A percentile compares a stretch with the other conserved stretches of the same genome.
phyloP scores from a whole-genome alignment of 2,888 invertebrate species.

The Meteorus cinctellus region DNA sequence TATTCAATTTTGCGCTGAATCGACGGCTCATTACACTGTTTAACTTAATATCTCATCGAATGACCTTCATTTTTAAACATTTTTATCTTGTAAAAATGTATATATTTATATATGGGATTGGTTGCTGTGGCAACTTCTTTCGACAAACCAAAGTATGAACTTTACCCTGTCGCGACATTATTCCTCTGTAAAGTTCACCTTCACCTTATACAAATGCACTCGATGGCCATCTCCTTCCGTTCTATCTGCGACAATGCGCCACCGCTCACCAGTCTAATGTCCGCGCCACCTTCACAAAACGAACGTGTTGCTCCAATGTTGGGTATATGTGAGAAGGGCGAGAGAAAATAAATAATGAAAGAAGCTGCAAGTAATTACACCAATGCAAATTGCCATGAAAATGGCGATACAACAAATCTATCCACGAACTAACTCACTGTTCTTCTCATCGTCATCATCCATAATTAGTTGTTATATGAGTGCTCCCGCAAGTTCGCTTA shows the following conservation, averaged over 20 bases:
- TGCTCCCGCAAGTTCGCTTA: too few species aligned
- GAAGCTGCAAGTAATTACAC: slow-evolving; percentile 34
- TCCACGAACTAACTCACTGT: slow-evolving; percentile 42
- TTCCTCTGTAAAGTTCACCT: neutral
- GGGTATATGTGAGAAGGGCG: neutral
- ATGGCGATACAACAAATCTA: slow-evolving; percentile 68
- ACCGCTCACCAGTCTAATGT: slow-evolving; percentile 28
- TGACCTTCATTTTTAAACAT: neutral
- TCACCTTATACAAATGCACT: slow-evolving; percentile 34
- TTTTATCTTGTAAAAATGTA: neutral
- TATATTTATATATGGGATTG: neutral
- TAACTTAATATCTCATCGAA: neutral
- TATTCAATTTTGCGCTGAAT: neutral
- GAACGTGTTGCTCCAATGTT: neutral
- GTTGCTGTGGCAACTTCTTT: slow-evolving; percentile 25
- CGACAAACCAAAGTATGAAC: slow-evolving; percentile 24
- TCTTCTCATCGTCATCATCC: slow-evolving; percentile 8
- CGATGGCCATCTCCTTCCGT: slow-evolving; percentile 19
- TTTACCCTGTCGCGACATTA: slow-evolving; percentile 24
- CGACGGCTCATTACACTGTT: slow-evolving; percentile 16
- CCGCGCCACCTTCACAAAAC: neutral
- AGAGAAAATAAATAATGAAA: slow-evolving; percentile 21
- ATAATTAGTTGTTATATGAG: slow-evolving; percentile 17
- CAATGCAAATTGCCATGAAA: slow-evolving; percentile 72
- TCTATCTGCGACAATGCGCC: slow-evolving; percentile 5